phyloP scores from a whole-genome alignment of 2,797 vertebrate genomes.

The Diceros bicornis region DNA sequence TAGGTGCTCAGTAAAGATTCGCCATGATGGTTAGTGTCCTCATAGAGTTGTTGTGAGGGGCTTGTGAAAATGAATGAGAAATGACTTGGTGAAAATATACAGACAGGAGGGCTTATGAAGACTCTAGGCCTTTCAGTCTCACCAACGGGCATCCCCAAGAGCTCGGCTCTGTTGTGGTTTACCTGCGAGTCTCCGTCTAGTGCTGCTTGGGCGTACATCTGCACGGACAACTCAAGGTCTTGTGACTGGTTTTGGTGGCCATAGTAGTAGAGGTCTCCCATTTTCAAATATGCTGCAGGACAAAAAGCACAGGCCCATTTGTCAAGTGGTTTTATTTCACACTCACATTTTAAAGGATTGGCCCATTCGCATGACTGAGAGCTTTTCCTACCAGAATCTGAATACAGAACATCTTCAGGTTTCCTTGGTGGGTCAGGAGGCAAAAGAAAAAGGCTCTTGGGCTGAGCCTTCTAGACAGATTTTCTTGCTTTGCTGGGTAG shows the following conservation, averaged over 20 bases:
- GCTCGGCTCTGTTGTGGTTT: slow-evolving; percentile 68
- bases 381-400: neutral
- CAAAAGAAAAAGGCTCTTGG: neutral
- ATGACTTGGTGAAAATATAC: neutral
- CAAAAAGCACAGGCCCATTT: neutral
- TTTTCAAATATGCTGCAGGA: slow-evolving; percentile 94
- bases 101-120: neutral
- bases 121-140: neutral
- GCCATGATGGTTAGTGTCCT: rapidly evolving
- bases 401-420: neutral
- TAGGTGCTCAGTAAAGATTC: neutral
- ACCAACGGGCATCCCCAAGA: neutral
- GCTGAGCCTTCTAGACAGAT: neutral
- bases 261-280: slow-evolving; percentile 95
- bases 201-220: slow-evolving; percentile 95
- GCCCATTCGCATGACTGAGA: neutral
- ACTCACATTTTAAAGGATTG: neutral
- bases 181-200: slow-evolving; percentile 96
- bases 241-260: slow-evolving; percentile 89
- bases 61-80: neutral
- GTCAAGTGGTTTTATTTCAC: neutral
- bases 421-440: neutral
- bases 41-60: neutral
- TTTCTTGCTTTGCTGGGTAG: neutral
- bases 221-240: slow-evolving; percentile 90